A percentile compares a stretch with the other conserved stretches of the same genome.
Evolutionary conservation across 2,797 vertebrate species (phyloP).

Genomic region (Dermochelys coriacea): DNA sequence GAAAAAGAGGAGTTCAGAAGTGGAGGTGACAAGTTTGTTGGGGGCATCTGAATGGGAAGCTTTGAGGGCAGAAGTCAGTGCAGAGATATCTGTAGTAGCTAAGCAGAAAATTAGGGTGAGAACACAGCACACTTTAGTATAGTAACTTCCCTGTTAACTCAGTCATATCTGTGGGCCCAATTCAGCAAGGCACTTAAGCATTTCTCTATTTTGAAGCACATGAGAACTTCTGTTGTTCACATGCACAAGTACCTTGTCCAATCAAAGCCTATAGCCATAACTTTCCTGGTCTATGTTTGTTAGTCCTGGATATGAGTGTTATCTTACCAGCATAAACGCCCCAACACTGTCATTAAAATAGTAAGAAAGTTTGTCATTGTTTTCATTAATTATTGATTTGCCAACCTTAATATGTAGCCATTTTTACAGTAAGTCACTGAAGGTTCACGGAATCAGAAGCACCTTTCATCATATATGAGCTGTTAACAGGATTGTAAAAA

Average conservation of each 20-base stretch:
- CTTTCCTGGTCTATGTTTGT: not conserved
- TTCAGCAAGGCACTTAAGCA: not conserved
- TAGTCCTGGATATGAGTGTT: not conserved
- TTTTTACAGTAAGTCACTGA: not conserved
- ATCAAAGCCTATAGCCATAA: not conserved
- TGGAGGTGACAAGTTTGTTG: not conserved
- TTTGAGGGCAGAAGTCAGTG: not conserved
- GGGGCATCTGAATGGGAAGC: not conserved
- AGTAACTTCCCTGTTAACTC: not conserved
- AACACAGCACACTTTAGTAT: not conserved
- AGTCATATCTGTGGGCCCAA: not conserved
- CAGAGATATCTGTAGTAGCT: not conserved
- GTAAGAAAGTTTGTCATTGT: not conserved
- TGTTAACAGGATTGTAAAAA: not conserved
- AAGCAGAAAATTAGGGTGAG: not conserved
- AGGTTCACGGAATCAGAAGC: not conserved
- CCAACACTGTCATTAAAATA: not conserved
- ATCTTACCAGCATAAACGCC: not conserved
- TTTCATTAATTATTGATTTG: not conserved
- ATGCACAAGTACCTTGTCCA: not conserved
- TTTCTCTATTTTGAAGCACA: not conserved
- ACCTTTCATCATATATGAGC: too few relatives aligned
- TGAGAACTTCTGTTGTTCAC: not conserved
- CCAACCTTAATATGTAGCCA: not conserved
- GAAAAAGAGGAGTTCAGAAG: not conserved